phyloP scores from a whole-genome alignment of 64 coral and sea anemone species.

The Porites australiensis region DNA sequence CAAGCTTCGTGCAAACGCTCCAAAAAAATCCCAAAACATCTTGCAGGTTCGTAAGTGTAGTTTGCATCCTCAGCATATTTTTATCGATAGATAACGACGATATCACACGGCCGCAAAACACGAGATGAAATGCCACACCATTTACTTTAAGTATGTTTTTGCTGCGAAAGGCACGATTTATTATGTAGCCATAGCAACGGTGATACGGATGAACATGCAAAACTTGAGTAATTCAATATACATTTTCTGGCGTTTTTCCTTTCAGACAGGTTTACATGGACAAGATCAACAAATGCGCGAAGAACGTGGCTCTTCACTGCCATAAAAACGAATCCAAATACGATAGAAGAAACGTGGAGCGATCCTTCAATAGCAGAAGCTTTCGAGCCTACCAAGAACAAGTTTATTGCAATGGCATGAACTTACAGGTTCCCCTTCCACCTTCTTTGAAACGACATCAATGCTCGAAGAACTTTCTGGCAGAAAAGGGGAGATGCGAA shows the following conservation, averaged over 20 bases:
- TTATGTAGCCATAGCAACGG: too few species aligned
- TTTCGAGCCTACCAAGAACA: not conserved
- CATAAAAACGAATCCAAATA: not conserved
- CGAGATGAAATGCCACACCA: too few species aligned
- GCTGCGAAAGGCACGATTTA: too few species aligned
- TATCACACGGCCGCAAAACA: too few species aligned
- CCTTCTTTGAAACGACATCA: not conserved
- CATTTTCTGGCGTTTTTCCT: not conserved
- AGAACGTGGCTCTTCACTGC: constrained; percentile 1
- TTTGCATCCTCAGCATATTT: too few species aligned
- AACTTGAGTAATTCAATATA: too few species aligned
- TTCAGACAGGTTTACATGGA: not conserved
- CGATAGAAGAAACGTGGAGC: not conserved
- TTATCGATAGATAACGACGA: too few species aligned
- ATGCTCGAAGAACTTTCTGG: not conserved
- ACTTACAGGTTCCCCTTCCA: constrained; percentile 1
- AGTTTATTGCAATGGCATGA: not conserved
- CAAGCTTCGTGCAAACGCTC: not conserved
- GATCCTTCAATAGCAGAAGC: not conserved
- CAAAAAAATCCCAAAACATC: constrained; percentile 3
- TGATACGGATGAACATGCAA: too few species aligned
- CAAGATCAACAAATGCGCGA: not conserved
- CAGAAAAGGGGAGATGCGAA: not conserved
- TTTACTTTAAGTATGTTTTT: too few species aligned
- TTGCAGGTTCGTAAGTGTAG: too few species aligned